A percentile compares a stretch with the other conserved stretches of the same genome.
Evolutionary conservation across 2,888 invertebrate genomes (phyloP).

Genomic region (Osmoderma eremita): DNA sequence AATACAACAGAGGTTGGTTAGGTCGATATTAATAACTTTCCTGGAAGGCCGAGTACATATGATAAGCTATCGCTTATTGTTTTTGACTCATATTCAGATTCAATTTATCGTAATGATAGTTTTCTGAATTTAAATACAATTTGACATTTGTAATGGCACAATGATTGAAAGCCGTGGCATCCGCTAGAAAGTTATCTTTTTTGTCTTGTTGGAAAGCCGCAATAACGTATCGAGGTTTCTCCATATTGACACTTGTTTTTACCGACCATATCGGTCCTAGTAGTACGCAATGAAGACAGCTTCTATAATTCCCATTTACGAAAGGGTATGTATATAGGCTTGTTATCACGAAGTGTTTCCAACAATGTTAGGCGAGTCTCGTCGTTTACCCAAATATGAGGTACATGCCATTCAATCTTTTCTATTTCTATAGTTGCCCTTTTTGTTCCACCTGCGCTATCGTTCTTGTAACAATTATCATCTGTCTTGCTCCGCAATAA

Average conservation of each 20-base stretch:
- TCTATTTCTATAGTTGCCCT: too few species aligned
- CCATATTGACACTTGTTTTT: conserved; percentile 27
- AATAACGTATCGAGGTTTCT: conserved; percentile 39
- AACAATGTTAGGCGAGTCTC: conserved; percentile 9
- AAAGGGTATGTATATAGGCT: conserved; percentile 32
- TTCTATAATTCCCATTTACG: conserved; percentile 23
- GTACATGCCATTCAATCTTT: too few species aligned
- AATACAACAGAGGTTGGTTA: conserved; percentile 8
- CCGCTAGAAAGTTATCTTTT: conserved; percentile 12
- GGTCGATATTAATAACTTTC: conserved; percentile 20
- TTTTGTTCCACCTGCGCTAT: not conserved
- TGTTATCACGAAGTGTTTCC: conserved; percentile 27
- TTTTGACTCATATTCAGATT: conserved; percentile 25
- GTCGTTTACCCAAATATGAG: too few species aligned
- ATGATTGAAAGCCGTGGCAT: conserved; percentile 32
- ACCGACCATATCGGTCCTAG: conserved; percentile 4
- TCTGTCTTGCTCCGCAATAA: conserved; percentile 52
- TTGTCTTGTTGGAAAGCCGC: conserved; percentile 34
- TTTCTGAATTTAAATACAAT: conserved; percentile 37
- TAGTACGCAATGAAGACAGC: too few species aligned
- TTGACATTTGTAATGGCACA: conserved; percentile 31
- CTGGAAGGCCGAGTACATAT: conserved; percentile 19
- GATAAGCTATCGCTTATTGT: conserved; percentile 1
- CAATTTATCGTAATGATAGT: conserved; percentile 35
- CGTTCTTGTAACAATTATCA: conserved; percentile 44